These are phyloP conservation scores for Masticophis lateralis DNA, from an alignment of 2,797 vertebrate species.

Conservation along the genomic window DNA sequence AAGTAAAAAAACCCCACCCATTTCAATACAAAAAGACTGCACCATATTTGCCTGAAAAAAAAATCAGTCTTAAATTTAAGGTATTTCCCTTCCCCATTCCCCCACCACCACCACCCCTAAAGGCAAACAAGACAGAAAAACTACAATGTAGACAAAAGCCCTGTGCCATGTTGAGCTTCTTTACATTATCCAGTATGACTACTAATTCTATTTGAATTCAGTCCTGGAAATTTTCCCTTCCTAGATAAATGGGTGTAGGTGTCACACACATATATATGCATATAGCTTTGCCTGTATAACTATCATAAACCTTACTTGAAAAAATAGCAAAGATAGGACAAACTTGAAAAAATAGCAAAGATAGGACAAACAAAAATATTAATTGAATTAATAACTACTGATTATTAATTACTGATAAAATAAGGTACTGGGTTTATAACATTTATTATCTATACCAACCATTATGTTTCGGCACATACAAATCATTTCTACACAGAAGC, in stretches of 20 bases:
- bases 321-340: background rate
- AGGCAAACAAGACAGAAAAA: background rate
- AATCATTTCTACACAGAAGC: background rate
- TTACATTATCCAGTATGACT: background rate
- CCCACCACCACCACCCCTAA: background rate
- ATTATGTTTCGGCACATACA: background rate
- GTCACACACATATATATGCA: background rate
- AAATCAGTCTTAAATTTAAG: background rate
- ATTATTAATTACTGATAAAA: background rate
- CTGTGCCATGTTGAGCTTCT: background rate
- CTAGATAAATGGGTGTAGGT: background rate
- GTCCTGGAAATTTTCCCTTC: background rate
- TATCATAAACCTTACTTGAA: background rate
- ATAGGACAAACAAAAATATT: background rate
- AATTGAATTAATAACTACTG: background rate
- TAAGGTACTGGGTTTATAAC: background rate
- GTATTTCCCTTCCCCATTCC: background rate
- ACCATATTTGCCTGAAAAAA: background rate
- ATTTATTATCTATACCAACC: background rate
- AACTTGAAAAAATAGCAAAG: background rate
- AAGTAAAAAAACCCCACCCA: background rate
- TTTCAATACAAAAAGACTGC: background rate
- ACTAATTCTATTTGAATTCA: background rate
- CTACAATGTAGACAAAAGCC: background rate
- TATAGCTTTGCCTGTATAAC: background rate